These are phyloP conservation scores for Arvicanthis niloticus DNA, from an alignment of 2,113 vertebrate genomes.

Conservation along the genomic window DNA sequence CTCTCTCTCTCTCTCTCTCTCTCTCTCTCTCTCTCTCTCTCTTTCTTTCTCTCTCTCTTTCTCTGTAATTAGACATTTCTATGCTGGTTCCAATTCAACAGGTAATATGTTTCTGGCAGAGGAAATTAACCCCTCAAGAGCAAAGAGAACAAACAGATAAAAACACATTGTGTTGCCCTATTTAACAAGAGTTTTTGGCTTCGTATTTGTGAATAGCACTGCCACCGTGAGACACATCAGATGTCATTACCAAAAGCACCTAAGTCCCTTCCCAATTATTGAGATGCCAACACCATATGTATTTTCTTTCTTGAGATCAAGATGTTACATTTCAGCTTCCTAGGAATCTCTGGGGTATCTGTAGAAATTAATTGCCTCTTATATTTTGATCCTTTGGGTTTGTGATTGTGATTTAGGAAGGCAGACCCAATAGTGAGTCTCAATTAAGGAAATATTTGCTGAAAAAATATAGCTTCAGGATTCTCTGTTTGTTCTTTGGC, in stretches of 20 bases:
- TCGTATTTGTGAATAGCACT: neutral
- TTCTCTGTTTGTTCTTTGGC: neutral
- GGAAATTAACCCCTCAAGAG: neutral
- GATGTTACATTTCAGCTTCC: neutral
- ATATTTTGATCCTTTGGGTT: slow-evolving; percentile 51
- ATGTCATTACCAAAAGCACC: neutral
- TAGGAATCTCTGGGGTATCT: neutral
- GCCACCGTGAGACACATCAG: neutral
- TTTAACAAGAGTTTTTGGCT: neutral
- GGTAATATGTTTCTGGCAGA: neutral
- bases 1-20: neutral
- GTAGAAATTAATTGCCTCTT: slow-evolving; percentile 21
- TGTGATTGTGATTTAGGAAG: slow-evolving; percentile 8
- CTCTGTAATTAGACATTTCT: neutral
- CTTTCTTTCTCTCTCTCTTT: neutral
- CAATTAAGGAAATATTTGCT: slow-evolving; percentile 15
- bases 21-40: neutral
- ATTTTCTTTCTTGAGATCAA: neutral
- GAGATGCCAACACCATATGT: neutral
- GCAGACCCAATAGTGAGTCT: neutral
- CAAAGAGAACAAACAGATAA: neutral
- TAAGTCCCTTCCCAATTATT: neutral
- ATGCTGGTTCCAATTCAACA: neutral
- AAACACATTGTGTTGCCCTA: neutral
- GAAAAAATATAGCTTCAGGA: slow-evolving; percentile 8